Evolutionary conservation across 1,140 invertebrate genomes (phyloP), one percentile per base, ranked within the genome.

Genomic region (Pseudomyrmex sp.): DNA sequence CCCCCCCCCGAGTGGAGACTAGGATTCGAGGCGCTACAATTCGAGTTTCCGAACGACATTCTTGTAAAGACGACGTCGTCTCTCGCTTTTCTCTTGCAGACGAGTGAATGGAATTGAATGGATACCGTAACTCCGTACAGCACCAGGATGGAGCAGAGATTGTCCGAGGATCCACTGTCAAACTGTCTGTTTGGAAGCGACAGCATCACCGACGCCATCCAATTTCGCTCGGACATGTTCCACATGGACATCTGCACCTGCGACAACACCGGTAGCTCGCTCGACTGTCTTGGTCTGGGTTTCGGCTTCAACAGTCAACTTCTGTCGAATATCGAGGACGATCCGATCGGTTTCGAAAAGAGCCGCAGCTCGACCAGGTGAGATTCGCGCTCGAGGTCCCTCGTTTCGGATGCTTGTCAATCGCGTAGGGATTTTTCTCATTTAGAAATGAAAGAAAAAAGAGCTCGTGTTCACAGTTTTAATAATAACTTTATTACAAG

Each of bases 171-270:
- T 70, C 93, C 93, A 2, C 23, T 26, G 91, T 94, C 93, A 93
- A 95, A 95, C 89, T 95, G 95, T 87, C 95, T 94, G 70, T 92
- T 95, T 46, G 94, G 93, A 61, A 92, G 95, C 7, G 95, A 95
- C 89, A 95, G 95, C 74, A 88, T 95, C 54, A 97, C 96, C 10
- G 95, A 97, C 90, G 73, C 46, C 58, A 13, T 75, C 5, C 58
- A 75, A 5, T 18, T 23, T 56, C 74, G 26, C 10, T 96, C 97
- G 90, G 96, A 96, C 84, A 97, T 98, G 96, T 95, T 98, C 80
- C 97, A 96, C 66, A 96, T 97, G 90, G 97, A 98, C 91, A 97
- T 98, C 46, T 97, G 97, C 88, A 23, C 48, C 23, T 96, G 96
- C 66, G 97, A 97, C 91, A 97, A 97, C 84, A 97, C 97, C 58